Percentiles rank a stretch among this genome's conserved stretches.
Conservation (phyloP, 2,113 vertebrate species). For the Corydoras maculifer region DNA sequence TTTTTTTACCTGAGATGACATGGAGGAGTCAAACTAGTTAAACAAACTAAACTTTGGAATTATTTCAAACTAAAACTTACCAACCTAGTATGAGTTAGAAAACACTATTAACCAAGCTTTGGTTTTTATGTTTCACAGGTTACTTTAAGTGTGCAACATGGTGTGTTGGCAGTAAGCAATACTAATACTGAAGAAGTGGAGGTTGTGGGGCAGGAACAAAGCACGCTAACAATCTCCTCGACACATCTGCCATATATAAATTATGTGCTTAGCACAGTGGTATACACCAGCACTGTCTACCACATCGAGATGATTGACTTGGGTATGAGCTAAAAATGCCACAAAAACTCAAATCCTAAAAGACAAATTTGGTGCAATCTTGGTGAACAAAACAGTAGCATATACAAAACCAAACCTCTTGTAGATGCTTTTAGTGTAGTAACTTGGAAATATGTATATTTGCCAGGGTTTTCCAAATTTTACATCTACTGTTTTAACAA, state of each 20-base stretch:
- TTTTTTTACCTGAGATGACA: too few species aligned
- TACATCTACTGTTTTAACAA: too few species aligned
- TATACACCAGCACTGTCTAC: constrained; percentile 62
- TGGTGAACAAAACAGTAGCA: too few species aligned
- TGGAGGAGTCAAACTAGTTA: too few species aligned
- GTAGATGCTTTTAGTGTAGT: too few species aligned
- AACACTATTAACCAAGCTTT: not conserved
- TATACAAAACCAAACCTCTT: too few species aligned
- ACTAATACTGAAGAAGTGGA: constrained; percentile 26
- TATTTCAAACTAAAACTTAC: too few species aligned
- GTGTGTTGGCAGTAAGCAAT: constrained; percentile 47
- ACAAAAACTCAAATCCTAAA: not conserved
- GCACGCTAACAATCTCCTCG: constrained; percentile 48
- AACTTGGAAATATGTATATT: too few species aligned
- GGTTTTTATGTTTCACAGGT: constrained; percentile 44
- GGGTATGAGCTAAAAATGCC: constrained; percentile 42
- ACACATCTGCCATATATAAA: constrained; percentile 47
- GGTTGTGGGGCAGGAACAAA: constrained; percentile 50
- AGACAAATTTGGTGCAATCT: not conserved
- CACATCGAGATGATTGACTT: constrained; percentile 50
- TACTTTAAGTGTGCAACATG: constrained; percentile 51
- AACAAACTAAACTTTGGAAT: too few species aligned
- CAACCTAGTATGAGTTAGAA: too few species aligned
- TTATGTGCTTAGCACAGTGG: constrained; percentile 51
- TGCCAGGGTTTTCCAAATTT: too few species aligned